Base-by-base conservation (phyloP, 2,888 invertebrate genomes). In the Drosophila birchii region DNA sequence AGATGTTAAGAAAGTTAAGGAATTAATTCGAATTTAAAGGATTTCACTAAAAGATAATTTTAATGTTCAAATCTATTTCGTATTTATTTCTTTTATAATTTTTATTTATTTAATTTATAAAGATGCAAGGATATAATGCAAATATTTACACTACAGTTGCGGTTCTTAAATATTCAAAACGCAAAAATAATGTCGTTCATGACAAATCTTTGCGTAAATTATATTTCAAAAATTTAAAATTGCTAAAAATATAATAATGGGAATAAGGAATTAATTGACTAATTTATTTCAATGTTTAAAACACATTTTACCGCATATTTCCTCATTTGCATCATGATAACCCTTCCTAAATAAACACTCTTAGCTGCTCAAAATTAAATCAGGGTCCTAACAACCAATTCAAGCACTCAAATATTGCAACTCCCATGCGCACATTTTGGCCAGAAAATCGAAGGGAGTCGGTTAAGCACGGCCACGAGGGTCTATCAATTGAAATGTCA, bases 401-500 rank as follows among this genome's bases (percentile, higher is more conserved):
- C 18, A 38, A 26, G 23, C 34, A 41, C 54, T 47, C 23, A 18
- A 38, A 18, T 39, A 39, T 56, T 61, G 49, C 71, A 56, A 59
- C 44, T 41, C 32, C 47, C 69, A 56, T 59, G 41, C 61, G 51
- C 55, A 58, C 49, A 53, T 32, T 39, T 73, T 16, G 54, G n/a
- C 32, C 38, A 16, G n/a, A 51, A 36, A 55, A 56, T 72, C 62
- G 54, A 72, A 57, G 49, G 39, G 43, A 51, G 29, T 43, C 29
- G 43, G 54, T 54, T 34, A 62, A 54, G 45, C 36, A 59, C 67
- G 51, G 43, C 34, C 71, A 26, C 75, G 41, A 45, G 69, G 64
- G 57, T 43, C 79, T 75, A 89, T 79, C 89, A 86, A 86, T 89
- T 86, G 79, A 89, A 79, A 78, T 88, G 88, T 78, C 88, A 78